These are phyloP conservation scores for Adelphocoris suturalis DNA, from an alignment of 2,888 invertebrate genomes.

Conservation along the genomic window DNA sequence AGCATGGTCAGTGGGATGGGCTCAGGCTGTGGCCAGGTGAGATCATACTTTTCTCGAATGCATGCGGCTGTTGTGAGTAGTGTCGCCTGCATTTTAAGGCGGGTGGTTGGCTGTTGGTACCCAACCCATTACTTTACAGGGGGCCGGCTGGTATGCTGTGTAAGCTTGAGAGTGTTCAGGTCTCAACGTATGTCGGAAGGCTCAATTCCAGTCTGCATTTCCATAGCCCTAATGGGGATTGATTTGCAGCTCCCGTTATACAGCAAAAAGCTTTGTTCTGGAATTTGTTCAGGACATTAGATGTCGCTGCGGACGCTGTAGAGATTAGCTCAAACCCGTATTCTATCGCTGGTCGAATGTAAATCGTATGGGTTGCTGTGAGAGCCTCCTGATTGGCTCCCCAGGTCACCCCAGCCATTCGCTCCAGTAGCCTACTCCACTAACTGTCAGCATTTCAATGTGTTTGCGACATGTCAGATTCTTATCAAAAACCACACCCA, in stretches of 20 bases:
- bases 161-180: not conserved
- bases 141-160: not conserved
- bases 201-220: not conserved
- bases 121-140: not conserved
- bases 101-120: not conserved
- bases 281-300: not conserved
- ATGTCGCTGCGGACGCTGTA: not conserved
- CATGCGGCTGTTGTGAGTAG: not conserved
- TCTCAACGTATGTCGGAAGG: not conserved
- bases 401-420: not conserved
- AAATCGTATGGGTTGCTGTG: not conserved
- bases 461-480: not conserved
- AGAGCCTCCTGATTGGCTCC: not conserved
- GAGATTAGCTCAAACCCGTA: not conserved
- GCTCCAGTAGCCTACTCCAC: not conserved
- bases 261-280: not conserved
- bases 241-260: not conserved
- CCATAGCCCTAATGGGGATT: not conserved
- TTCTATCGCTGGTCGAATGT: not conserved
- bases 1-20: too few species aligned
- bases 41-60: not conserved
- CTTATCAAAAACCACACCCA: not conserved
- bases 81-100: not conserved
- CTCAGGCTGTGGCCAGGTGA: not conserved
- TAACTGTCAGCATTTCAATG: not conserved